Conservation (phyloP, 2,888 invertebrate species). For the Antheraea assamensis region DNA sequence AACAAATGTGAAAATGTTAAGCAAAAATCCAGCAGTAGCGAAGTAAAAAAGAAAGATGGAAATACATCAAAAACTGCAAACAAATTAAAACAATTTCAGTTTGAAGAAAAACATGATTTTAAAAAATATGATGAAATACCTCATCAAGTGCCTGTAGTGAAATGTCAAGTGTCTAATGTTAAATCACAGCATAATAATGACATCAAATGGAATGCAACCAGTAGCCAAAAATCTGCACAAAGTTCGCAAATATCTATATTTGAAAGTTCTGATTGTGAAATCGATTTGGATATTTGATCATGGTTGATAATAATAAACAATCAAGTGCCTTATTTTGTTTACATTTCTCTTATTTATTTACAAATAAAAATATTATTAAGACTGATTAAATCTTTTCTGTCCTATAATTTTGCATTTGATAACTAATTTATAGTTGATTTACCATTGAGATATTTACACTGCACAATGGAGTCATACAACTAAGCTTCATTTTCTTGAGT, state of each 20-base stretch:
- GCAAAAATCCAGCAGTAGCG: slow-evolving; percentile 23
- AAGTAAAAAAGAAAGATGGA: slow-evolving; percentile 27
- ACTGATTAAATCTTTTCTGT: neutral
- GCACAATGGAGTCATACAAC: neutral
- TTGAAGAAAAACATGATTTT: slow-evolving; percentile 54
- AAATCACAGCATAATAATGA: slow-evolving; percentile 39
- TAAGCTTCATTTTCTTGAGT: slow-evolving; percentile 19
- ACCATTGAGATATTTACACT: neutral
- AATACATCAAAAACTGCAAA: slow-evolving; percentile 36
- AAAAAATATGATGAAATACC: slow-evolving; percentile 58
- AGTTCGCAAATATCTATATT: slow-evolving; percentile 76
- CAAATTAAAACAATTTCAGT: slow-evolving; percentile 68
- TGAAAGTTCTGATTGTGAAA: slow-evolving; percentile 77
- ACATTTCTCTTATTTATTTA: neutral
- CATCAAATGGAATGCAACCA: slow-evolving; percentile 35
- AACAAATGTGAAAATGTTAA: slow-evolving; percentile 25
- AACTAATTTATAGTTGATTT: neutral
- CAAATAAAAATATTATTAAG: neutral
- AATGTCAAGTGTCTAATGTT: slow-evolving; percentile 31
- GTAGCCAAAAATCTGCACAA: slow-evolving; percentile 33
- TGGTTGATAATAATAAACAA: slow-evolving; percentile 26
- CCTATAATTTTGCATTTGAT: neutral
- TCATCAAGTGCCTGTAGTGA: slow-evolving; percentile 27
- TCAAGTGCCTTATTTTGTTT: neutral
- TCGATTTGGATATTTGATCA: slow-evolving; percentile 74